Conservation (phyloP, 2,113 vertebrate species). For the Microtus oregoni region DNA sequence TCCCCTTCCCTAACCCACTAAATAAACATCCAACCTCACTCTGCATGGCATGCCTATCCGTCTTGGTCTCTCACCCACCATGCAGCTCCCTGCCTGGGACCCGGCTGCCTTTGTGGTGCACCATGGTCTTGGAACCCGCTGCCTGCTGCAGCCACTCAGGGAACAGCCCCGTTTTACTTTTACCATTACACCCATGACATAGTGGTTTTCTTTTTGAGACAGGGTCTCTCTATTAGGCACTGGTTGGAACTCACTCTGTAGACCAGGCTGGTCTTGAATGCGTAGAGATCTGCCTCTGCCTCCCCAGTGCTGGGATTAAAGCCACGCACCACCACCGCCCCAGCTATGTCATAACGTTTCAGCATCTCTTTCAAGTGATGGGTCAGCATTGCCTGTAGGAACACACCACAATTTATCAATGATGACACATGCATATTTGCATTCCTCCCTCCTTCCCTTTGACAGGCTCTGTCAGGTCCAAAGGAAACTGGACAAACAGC, state of each 20-base stretch:
- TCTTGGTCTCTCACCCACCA: too few relatives aligned
- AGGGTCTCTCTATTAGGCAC: not conserved
- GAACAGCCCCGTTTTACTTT: too few relatives aligned
- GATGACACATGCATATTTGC: too few relatives aligned
- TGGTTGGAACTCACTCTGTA: not conserved
- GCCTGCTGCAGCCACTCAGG: too few relatives aligned
- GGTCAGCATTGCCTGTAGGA: not conserved
- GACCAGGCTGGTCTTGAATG: not conserved
- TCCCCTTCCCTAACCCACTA: too few relatives aligned
- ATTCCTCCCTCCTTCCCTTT: not conserved
- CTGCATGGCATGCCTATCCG: too few relatives aligned
- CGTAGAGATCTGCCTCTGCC: not conserved
- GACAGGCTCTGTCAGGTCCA: not conserved
- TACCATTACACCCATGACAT: not conserved
- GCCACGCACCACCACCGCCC: not conserved
- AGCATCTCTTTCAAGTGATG: not conserved
- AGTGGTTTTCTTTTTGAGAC: not conserved
- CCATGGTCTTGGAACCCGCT: too few relatives aligned
- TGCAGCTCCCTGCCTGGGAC: too few relatives aligned
- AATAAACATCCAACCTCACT: too few relatives aligned
- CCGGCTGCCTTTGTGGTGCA: too few relatives aligned
- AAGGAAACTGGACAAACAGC: not conserved
- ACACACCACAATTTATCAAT: not conserved
- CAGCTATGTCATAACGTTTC: not conserved
- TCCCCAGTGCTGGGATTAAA: not conserved